phyloP scores from a whole-genome alignment of 1,140 invertebrate species.

The Zaprionus capensis region DNA sequence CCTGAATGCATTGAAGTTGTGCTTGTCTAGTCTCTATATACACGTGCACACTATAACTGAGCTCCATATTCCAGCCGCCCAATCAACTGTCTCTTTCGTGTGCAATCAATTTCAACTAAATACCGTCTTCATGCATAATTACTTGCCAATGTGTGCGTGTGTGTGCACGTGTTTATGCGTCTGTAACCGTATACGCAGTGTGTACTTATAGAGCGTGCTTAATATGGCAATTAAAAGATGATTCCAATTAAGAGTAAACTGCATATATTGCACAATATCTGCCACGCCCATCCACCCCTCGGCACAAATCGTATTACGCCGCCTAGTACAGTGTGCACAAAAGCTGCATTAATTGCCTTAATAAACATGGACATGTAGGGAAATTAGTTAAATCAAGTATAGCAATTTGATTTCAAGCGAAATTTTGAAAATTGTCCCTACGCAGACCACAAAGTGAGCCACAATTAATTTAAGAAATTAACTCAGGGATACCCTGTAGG shows the following conservation, averaged over 20 bases:
- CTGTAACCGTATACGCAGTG: not conserved
- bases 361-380: conserved; percentile 49
- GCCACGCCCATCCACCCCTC: conserved; percentile 10
- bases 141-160: conserved; percentile 41
- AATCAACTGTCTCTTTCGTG: conserved; percentile 55
- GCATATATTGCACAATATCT: conserved; percentile 56
- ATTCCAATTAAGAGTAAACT: conserved; percentile 71
- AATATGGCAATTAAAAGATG: conserved; percentile 78
- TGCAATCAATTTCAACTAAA: conserved; percentile 76
- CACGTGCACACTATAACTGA: conserved; percentile 2
- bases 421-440: not conserved
- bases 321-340: conserved; percentile 17
- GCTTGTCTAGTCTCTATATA: conserved; percentile 23
- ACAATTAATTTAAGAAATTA: not conserved
- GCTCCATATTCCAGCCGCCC: conserved; percentile 27
- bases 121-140: conserved; percentile 73
- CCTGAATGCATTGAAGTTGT: conserved; percentile 52
- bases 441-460: not conserved
- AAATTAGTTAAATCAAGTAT: conserved; percentile 52
- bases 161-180: conserved; percentile 11
- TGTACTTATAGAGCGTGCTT: conserved; percentile 62
- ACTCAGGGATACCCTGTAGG: not conserved
- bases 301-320: conserved; percentile 54
- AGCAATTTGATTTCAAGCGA: conserved; percentile 25
- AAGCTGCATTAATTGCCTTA: conserved; percentile 57